phyloP scores from a whole-genome alignment of 2,797 vertebrate species.

The Dryobates pubescens region DNA sequence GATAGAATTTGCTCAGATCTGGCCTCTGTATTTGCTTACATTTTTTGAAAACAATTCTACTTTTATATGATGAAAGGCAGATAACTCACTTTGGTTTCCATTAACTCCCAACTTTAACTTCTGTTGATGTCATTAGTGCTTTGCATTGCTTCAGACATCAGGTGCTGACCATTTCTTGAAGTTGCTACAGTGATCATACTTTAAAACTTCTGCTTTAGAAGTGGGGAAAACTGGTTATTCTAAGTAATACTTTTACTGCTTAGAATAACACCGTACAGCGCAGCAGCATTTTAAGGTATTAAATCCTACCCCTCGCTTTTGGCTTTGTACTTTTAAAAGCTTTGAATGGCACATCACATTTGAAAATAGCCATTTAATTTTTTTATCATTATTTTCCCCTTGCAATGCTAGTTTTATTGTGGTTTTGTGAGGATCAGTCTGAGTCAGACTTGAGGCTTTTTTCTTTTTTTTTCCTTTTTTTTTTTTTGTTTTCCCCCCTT shows the following conservation, averaged over 20 bases:
- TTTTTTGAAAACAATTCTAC: background rate
- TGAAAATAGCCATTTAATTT: background rate
- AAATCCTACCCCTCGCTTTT: background rate
- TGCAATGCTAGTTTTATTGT: background rate
- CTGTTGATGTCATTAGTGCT: background rate
- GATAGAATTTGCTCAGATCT: background rate
- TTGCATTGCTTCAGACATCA: background rate
- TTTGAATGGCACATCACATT: background rate
- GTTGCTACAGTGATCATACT: background rate
- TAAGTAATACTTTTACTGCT: background rate
- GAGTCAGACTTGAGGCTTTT: constrained; percentile 11
- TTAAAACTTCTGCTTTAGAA: background rate
- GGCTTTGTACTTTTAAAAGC: background rate
- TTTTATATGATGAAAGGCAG: background rate
- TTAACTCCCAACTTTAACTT: background rate
- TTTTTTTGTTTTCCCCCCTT: background rate
- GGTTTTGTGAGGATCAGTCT: constrained; percentile 39
- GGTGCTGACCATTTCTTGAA: background rate
- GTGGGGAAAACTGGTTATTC: background rate
- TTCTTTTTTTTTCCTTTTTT: background rate
- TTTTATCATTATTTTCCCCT: background rate
- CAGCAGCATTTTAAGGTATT: background rate
- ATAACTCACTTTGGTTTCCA: background rate
- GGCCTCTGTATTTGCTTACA: background rate
- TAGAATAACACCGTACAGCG: background rate